Conservation (phyloP, 2,888 invertebrate species). For the Ophion costatus region DNA sequence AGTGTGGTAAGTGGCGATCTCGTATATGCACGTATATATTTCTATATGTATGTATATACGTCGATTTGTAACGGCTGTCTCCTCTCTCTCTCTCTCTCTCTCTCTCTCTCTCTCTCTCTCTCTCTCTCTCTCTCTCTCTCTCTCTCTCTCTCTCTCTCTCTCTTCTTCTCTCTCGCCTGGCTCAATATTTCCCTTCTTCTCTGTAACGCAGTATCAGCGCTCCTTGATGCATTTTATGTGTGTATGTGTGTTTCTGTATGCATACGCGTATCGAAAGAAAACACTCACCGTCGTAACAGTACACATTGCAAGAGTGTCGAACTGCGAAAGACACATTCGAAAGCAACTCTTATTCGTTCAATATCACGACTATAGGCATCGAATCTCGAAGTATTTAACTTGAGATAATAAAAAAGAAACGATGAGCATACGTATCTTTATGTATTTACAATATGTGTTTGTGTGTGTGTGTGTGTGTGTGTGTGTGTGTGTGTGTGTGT, state of each 20-base stretch:
- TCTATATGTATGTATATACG: constrained; percentile 9
- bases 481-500: too few relatives aligned
- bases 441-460: too few relatives aligned
- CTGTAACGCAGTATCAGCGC: constrained; percentile 41
- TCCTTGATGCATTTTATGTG: constrained; percentile 30
- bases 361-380: constrained; percentile 42
- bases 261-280: constrained; percentile 44
- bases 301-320: constrained; percentile 46
- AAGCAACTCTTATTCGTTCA: constrained; percentile 27
- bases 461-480: too few relatives aligned
- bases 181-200: constrained; percentile 41
- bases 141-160: constrained; percentile 35
- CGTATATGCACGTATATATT: constrained; percentile 43
- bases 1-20: constrained; percentile 69
- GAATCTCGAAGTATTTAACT: constrained; percentile 41
- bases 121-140: constrained; percentile 46
- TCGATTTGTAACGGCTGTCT: constrained; percentile 60
- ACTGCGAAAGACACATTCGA: constrained; percentile 36
- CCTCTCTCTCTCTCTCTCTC: constrained; percentile 37
- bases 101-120: constrained; percentile 34
- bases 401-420: constrained; percentile 42
- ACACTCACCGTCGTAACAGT: constrained; percentile 47
- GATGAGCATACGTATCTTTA: neutral
- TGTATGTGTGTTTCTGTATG: constrained; percentile 1
- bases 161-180: constrained; percentile 19